Evolutionary conservation across 2,797 vertebrate genomes (phyloP), one percentile per base, ranked within the genome.

Genomic region (Morelia viridis): DNA sequence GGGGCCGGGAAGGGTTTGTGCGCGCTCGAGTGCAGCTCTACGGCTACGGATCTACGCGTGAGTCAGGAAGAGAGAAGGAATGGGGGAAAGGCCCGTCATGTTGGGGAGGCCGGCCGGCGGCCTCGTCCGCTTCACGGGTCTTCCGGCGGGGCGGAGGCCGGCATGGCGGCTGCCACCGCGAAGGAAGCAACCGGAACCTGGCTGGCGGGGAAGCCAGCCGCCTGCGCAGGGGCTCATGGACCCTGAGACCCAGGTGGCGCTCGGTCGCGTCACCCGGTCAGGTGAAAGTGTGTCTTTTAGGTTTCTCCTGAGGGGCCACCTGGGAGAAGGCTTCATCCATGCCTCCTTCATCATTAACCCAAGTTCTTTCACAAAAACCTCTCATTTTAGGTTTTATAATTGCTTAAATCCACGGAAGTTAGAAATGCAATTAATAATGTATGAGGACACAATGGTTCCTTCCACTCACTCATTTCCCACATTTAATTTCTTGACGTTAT

Each of bases 371-470:
- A 35, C 58, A 35, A 50, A 87, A 87, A 61, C 41, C 10, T 83
- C 46, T 62, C n/a, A 28, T 80, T 61, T 71, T 65, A 31, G 26
- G 22, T 56, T 31, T 80, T 88, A 80, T 91, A 62, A 80, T 26
- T 88, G 91, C 64, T 92, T 84, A 64, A 64, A 89, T 4, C 12
- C 53, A n/a, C 12, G 88, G n/a, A 64, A 64, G 90, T 65, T 89
- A 84, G 64, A 88, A 84, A 92, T 64, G 76, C 60, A 83, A 35
- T 84, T 64, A 65, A 88, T 88, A 68, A 92, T 15, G n/a, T n/a
- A 83, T 76, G 80, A 50, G 57, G 35, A 80, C 80, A 61, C 87
- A 35, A 76, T 87, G 31, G 5, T 68, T n/a, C 46, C n/a, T 13
- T 28, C n/a, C 24, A 50, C 28, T 80, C 76, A 50, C 10, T 61